A percentile compares a stretch with the other conserved stretches of the same genome.
Evolutionary conservation across 2,113 vertebrate genomes (phyloP).

Genomic region (Gymnorhina tibicen): DNA sequence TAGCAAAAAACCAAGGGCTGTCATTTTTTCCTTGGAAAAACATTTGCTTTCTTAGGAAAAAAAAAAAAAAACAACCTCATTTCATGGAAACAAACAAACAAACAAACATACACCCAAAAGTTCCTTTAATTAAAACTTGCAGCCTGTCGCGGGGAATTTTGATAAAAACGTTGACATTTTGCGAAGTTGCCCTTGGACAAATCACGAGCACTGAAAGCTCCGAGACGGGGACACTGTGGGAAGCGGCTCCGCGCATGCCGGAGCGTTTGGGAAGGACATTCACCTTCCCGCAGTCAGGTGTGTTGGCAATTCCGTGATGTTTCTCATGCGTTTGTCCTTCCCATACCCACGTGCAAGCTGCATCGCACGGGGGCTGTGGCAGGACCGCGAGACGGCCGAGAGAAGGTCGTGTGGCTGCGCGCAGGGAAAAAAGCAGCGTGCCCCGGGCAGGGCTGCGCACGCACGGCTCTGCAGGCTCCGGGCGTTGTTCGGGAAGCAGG

Average conservation of each 20-base stretch:
- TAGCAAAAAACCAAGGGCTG: background rate
- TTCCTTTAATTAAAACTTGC: background rate
- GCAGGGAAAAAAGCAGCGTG: rapidly evolving
- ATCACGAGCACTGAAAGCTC: background rate
- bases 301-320: background rate
- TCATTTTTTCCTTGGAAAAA: background rate
- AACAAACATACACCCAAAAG: background rate
- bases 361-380: background rate
- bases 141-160: background rate
- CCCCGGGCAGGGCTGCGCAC: rapidly evolving
- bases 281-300: background rate
- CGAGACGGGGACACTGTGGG: background rate
- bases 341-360: background rate
- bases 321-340: background rate
- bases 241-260: background rate
- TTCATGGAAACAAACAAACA: background rate
- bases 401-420: background rate
- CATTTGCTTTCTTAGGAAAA: background rate
- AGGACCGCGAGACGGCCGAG: background rate
- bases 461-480: rapidly evolving
- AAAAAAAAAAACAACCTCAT: background rate
- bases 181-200: background rate
- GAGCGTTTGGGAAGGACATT: background rate
- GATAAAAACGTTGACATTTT: background rate
- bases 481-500: background rate